Evolutionary conservation across 2,888 invertebrate species (phyloP), one percentile per base, ranked within the genome.

Genomic region (Xanthorhoe spadicearia): DNA sequence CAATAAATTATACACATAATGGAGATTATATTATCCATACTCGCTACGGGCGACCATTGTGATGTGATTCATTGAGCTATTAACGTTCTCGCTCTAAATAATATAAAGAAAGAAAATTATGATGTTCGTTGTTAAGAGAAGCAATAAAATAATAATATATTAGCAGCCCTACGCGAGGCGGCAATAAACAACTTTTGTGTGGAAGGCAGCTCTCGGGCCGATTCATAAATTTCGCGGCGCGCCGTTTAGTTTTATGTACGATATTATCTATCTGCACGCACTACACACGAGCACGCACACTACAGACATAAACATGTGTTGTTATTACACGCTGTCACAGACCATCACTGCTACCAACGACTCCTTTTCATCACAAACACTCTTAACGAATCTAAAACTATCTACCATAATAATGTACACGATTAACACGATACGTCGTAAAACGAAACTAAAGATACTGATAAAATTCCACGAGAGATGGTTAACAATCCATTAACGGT

Each of bases 121-220:
- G 85, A 86, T 87, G 83, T 88, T 80, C 80, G 79, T 82, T 83
- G 82, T 81, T 73, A 69, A 76, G 80, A 69, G 59, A 59, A 74
- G 85, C 79, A 83, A 83, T 85, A 82, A 87, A 87, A 86, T 84
- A 81, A 82, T 84, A 86, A 84, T 85, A 84, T 81, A 86, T 84
- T 84, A 84, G 86, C 82, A 91, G 79, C 92, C 92, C 92, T 91
- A 85, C 74, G 77, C 77, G 80, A 75, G 79, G 76, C 73, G 68
- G 86, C 82, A 82, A 90, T 92, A 92, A 92, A 93, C 90, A 89
- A 92, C 86, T 87, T 90, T 90, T 89, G 91, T 89, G 89, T 90
- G 87, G 92, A 92, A 91, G 90, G 91, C 90, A 89, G 86, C 87
- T 86, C 86, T 82, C 82, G 74, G 80, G 83, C 81, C 84, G 89